Evolutionary conservation across 2,113 vertebrate species (phyloP).

Genomic region (Syrmaticus mikado): DNA sequence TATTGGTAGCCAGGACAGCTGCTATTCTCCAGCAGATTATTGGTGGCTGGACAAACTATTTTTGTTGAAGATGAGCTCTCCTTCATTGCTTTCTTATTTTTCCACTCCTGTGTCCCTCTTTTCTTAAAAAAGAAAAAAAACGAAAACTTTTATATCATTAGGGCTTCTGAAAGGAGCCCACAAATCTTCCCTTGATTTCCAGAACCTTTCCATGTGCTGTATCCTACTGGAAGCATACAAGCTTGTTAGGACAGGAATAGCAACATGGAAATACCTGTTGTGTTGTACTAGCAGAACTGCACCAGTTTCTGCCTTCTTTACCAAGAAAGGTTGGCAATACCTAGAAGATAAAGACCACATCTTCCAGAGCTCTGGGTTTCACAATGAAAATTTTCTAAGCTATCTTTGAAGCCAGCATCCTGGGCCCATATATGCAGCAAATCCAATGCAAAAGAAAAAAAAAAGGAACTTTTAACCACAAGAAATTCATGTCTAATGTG

Average conservation of each 20-base stretch:
- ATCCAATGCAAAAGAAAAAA: neutral
- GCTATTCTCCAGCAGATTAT: neutral
- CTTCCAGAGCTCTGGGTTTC: neutral
- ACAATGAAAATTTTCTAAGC: neutral
- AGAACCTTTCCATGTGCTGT: neutral
- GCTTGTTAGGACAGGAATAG: neutral
- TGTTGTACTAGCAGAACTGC: neutral
- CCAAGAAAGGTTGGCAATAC: neutral
- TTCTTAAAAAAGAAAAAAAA: too few relatives aligned
- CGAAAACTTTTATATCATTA: neutral
- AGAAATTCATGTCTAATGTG: neutral
- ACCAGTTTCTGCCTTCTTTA: neutral
- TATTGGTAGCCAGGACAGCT: neutral
- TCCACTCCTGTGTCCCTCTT: neutral
- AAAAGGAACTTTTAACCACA: neutral
- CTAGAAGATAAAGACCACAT: neutral
- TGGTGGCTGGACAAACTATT: neutral
- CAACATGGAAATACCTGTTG: neutral
- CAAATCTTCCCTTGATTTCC: neutral
- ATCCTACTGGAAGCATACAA: neutral
- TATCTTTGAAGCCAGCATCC: neutral
- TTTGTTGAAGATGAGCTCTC: neutral
- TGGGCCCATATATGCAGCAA: fast-evolving
- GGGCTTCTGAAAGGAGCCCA: neutral
- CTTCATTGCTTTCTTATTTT: neutral